phyloP scores from a whole-genome alignment of 2,113 vertebrate species.

The Odocoileus virginianus region DNA sequence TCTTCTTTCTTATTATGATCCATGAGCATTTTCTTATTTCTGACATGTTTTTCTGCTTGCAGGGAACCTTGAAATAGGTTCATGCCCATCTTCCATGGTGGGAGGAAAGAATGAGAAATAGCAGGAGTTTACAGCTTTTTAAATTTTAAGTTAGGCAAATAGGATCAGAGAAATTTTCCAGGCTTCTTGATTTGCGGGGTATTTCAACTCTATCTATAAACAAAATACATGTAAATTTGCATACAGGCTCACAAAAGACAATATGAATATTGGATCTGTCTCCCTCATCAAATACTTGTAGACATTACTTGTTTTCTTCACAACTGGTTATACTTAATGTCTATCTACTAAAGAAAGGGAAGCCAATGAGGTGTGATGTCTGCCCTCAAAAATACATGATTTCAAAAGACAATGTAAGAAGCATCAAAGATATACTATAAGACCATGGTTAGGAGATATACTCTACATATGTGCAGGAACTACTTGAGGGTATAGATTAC shows the following conservation, averaged over 20 bases:
- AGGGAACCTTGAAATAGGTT: neutral
- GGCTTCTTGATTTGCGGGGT: neutral
- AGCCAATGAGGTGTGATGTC: neutral
- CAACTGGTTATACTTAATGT: neutral
- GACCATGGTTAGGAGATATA: neutral
- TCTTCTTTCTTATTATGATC: constrained; percentile 18
- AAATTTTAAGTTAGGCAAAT: neutral
- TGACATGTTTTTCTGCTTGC: neutral
- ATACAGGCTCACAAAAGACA: neutral
- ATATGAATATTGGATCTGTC: neutral
- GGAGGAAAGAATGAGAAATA: constrained; percentile 5
- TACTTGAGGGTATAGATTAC: neutral
- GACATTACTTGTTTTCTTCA: neutral
- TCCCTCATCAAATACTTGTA: neutral
- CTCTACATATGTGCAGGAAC: neutral
- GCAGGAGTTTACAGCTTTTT: neutral
- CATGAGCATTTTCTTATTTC: constrained; percentile 30
- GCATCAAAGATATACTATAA: neutral
- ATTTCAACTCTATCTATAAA: neutral
- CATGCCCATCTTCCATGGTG: neutral
- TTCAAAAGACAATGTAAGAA: neutral
- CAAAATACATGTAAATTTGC: neutral
- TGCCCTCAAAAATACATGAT: neutral
- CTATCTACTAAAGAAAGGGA: neutral
- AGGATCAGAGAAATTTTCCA: neutral